phyloP scores from a whole-genome alignment of 2,888 invertebrate species.

The Brachylomia viminalis region DNA sequence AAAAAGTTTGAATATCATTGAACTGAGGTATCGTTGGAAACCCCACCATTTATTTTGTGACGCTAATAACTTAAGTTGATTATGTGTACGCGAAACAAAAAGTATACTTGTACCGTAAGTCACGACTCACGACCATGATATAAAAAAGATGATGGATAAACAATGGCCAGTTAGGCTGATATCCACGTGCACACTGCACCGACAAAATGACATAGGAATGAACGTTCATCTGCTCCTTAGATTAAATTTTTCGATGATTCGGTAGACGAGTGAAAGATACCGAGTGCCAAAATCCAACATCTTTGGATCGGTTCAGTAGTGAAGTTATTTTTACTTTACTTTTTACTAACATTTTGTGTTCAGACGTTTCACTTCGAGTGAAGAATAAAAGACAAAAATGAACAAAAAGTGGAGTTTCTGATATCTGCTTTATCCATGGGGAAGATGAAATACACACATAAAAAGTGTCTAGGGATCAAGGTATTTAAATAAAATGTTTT shows the following conservation, averaged over 20 bases:
- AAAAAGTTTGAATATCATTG: slow-evolving; percentile 33
- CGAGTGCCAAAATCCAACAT: not conserved
- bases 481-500: too few relatives aligned
- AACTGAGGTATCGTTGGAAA: slow-evolving; percentile 18
- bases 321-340: too few relatives aligned
- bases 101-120: slow-evolving; percentile 23
- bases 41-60: slow-evolving; percentile 2
- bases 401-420: not conserved
- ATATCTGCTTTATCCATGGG: not conserved
- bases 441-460: too few relatives aligned
- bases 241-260: not conserved
- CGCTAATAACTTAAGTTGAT: slow-evolving; percentile 41
- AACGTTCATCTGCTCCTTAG: not conserved
- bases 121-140: slow-evolving; percentile 10
- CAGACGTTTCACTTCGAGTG: not conserved
- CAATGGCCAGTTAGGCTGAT: not conserved
- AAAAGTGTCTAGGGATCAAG: too few relatives aligned
- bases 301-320: not conserved
- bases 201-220: not conserved
- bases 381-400: not conserved
- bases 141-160: slow-evolving; percentile 6
- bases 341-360: not conserved
- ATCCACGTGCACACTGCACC: not conserved
- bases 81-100: slow-evolving; percentile 37
- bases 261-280: not conserved